Evolutionary conservation across 1,140 invertebrate genomes (phyloP).

Genomic region (Hyles euphorbiae): DNA sequence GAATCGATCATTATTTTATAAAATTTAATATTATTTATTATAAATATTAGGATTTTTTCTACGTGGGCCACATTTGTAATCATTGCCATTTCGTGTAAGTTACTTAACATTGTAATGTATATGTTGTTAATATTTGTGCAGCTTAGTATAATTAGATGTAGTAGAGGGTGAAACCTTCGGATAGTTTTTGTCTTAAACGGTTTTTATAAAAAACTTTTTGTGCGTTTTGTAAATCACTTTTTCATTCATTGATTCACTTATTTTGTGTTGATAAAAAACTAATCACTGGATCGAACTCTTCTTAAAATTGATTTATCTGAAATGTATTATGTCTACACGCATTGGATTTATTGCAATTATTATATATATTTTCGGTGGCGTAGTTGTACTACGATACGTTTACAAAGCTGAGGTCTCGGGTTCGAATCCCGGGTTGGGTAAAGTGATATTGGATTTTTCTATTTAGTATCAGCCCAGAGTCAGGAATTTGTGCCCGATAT

Average conservation of each 20-base stretch:
- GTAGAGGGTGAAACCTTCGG: slow-evolving; percentile 41
- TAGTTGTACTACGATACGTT: too few relatives aligned
- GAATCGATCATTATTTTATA: background rate
- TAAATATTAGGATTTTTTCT: slow-evolving; percentile 6
- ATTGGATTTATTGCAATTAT: too few relatives aligned
- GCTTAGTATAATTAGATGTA: slow-evolving; percentile 23
- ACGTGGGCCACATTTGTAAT: slow-evolving; percentile 22
- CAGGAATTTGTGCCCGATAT: too few relatives aligned
- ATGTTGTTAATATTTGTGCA: slow-evolving; percentile 32
- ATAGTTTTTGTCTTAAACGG: slow-evolving; percentile 6
- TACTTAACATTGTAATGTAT: slow-evolving; percentile 31
- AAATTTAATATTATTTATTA: slow-evolving; percentile 4
- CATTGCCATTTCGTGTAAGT: slow-evolving; percentile 47
- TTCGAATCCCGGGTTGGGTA: too few relatives aligned
- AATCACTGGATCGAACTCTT: background rate
- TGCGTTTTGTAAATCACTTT: background rate
- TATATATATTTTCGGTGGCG: too few relatives aligned
- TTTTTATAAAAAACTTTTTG: slow-evolving; percentile 33
- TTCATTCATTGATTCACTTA: background rate
- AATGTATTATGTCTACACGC: too few relatives aligned
- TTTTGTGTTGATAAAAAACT: background rate
- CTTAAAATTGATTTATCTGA: too few relatives aligned
- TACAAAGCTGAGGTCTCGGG: too few relatives aligned
- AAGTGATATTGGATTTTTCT: too few relatives aligned
- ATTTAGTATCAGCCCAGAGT: too few relatives aligned